Evolutionary conservation across 37 sponge, comb jelly and placozoan genomes (phyloP).

Genomic region (Ephydatia muelleri): DNA sequence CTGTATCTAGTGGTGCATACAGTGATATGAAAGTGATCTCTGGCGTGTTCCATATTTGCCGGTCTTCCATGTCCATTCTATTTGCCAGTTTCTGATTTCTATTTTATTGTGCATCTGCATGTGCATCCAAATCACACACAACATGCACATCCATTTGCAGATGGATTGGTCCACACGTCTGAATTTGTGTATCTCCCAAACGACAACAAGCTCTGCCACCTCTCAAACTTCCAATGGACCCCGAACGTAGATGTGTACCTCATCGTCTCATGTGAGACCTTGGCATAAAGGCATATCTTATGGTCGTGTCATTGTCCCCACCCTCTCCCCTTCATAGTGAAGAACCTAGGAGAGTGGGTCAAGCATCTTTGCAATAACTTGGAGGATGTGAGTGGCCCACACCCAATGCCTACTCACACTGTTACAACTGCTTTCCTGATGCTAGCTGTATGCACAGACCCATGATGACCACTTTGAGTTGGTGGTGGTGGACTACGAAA

Average conservation of each 20-base stretch:
- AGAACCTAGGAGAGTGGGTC: conserved; percentile 67
- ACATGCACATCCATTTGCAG: not conserved
- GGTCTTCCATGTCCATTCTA: no score
- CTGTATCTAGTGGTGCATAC: no score
- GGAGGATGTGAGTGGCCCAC: conserved; percentile 65
- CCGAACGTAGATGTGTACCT: conserved; percentile 53
- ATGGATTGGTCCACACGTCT: conserved; percentile 29
- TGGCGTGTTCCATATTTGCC: no score
- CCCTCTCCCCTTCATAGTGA: conserved; percentile 38
- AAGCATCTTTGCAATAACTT: conserved; percentile 68
- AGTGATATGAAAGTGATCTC: no score
- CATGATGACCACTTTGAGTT: conserved; percentile 53
- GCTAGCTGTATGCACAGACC: conserved; percentile 43
- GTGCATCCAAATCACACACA: no score
- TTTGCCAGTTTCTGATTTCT: no score
- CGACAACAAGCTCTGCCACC: conserved; percentile 25
- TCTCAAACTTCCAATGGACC: conserved; percentile 62
- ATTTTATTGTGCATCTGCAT: no score
- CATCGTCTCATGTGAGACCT: conserved; percentile 45
- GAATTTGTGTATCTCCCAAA: conserved; percentile 56
- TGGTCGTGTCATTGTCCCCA: not conserved
- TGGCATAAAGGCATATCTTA: not conserved
- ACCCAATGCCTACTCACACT: not conserved
- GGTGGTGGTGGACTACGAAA: conserved; percentile 66
- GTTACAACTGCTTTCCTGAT: not conserved